Percentiles rank a stretch among this genome's conserved stretches.
phyloP scores from a whole-genome alignment of 2,113 vertebrate species.

The Eudyptes chrysolophus region DNA sequence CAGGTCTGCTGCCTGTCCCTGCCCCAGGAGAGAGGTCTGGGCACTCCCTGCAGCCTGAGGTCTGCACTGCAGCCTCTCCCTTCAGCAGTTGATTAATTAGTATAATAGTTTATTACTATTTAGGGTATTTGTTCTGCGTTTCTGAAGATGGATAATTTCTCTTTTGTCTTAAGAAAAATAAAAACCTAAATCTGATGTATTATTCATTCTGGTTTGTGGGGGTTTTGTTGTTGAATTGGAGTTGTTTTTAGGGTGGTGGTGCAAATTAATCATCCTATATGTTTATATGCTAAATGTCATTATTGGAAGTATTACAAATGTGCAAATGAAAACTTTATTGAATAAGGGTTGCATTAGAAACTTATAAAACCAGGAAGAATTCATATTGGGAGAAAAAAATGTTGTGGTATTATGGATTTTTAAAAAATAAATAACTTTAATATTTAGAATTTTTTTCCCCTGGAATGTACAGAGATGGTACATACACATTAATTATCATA shows the following conservation, averaged over 20 bases:
- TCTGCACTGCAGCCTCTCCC: no score
- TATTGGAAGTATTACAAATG: background rate
- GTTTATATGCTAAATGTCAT: background rate
- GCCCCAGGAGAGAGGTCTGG: no score
- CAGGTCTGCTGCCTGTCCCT: no score
- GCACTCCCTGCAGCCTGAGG: no score
- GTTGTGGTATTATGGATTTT: rapidly evolving
- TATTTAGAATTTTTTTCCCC: background rate
- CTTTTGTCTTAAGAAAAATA: background rate
- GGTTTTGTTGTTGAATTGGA: rapidly evolving
- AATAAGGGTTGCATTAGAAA: background rate
- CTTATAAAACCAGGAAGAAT: background rate
- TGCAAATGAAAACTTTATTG: background rate
- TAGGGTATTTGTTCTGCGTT: background rate
- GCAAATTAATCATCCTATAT: background rate
- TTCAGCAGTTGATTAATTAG: no score
- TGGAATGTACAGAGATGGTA: rapidly evolving
- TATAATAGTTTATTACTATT: background rate
- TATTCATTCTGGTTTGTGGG: background rate
- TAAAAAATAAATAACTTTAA: background rate
- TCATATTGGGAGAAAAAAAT: background rate
- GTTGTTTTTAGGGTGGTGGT: rapidly evolving
- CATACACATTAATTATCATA: background rate
- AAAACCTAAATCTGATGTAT: background rate
- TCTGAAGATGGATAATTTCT: background rate